These are phyloP conservation scores for Odontomyia ornata DNA, from an alignment of 2,888 invertebrate genomes.

Conservation along the genomic window DNA sequence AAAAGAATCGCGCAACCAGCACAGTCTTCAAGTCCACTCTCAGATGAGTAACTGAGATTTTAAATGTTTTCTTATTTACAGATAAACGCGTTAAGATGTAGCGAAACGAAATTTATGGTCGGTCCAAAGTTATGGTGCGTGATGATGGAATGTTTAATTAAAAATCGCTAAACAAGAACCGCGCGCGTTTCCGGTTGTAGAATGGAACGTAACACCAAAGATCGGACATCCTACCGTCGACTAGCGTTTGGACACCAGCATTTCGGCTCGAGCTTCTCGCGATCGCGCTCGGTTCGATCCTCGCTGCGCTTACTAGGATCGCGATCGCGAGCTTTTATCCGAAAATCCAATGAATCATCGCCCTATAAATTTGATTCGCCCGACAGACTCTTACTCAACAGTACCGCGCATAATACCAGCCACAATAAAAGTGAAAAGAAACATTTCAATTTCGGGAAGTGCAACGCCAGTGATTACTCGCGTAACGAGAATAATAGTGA, in stretches of 20 bases:
- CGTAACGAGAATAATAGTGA: slow-evolving; percentile 58
- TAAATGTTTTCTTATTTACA: too few relatives aligned
- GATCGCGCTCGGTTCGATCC: slow-evolving; percentile 76
- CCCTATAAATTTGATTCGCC: slow-evolving; percentile 59
- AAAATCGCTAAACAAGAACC: slow-evolving; percentile 16
- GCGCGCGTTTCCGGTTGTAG: slow-evolving; percentile 20
- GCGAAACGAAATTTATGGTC: too few relatives aligned
- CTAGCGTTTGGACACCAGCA: slow-evolving; percentile 24
- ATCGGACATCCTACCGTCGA: slow-evolving; percentile 48
- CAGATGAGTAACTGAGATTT: background rate
- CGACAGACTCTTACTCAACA: slow-evolving; percentile 26
- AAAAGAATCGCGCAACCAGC: background rate
- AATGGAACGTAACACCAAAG: slow-evolving; percentile 52
- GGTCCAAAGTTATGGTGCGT: background rate
- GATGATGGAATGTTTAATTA: background rate
- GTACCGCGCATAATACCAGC: background rate
- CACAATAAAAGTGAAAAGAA: slow-evolving; percentile 27
- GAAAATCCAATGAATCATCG: slow-evolving; percentile 56
- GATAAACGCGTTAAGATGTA: too few relatives aligned
- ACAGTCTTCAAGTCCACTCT: background rate
- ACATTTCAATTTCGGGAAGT: slow-evolving; percentile 46
- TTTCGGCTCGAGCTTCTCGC: slow-evolving; percentile 52
- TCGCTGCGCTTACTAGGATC: slow-evolving; percentile 74
- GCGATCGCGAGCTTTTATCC: slow-evolving; percentile 66
- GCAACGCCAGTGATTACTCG: slow-evolving; percentile 15